Conservation (phyloP, 64 coral and sea anemone species). For the Stichodactyla helianthus region DNA sequence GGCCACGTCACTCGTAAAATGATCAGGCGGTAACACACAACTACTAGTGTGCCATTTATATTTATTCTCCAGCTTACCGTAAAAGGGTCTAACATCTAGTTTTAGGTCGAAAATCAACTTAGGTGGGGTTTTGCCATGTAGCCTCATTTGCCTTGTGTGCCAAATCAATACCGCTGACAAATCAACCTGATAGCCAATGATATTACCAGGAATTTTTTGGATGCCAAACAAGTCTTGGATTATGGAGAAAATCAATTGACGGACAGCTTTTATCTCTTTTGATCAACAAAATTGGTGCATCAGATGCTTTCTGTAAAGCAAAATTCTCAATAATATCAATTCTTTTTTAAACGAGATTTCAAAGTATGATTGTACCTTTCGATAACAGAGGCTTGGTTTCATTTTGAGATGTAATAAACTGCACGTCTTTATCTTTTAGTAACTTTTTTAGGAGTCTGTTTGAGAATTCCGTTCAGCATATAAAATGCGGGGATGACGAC, state of each 20-base stretch:
- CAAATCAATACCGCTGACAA: constrained; percentile 4
- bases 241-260: constrained; percentile 5
- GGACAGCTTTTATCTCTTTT: constrained; percentile 26
- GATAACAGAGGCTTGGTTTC: constrained; percentile 16
- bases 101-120: constrained; percentile 15
- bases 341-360: background rate
- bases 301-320: background rate
- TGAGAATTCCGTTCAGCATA: constrained; percentile 31
- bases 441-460: constrained; percentile 25
- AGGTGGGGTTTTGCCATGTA: constrained; percentile 15
- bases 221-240: constrained; percentile 3
- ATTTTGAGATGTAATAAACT: constrained; percentile 27
- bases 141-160: background rate
- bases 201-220: background rate
- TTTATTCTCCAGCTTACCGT: constrained; percentile 6
- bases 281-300: constrained; percentile 29
- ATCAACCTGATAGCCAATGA: constrained; percentile 11
- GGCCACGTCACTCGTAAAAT: background rate
- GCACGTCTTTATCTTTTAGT: background rate
- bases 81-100: constrained; percentile 27
- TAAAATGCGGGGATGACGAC: constrained; percentile 2
- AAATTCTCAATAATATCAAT: too few relatives aligned
- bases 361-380: constrained; percentile 54
- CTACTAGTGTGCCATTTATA: background rate
- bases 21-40: background rate